Percentiles rank a stretch among this genome's conserved stretches.
Conservation (phyloP, 2,888 invertebrate genomes). For the Acrobasis consociella region DNA sequence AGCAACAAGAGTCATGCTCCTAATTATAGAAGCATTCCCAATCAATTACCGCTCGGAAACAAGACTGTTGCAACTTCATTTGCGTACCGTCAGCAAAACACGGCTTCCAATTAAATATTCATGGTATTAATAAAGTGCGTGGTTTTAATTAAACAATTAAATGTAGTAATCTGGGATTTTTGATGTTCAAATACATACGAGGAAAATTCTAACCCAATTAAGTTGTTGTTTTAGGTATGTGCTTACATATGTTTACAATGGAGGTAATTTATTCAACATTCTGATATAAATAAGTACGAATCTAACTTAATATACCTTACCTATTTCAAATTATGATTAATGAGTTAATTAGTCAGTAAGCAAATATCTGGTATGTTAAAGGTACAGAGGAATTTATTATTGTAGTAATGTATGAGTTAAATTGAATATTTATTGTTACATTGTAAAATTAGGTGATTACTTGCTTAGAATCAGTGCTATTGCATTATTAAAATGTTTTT, state of each 20-base stretch:
- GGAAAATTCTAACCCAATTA: conserved; percentile 10
- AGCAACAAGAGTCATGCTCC: conserved; percentile 73
- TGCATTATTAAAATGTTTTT: no score
- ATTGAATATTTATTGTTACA: background rate
- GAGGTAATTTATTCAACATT: background rate
- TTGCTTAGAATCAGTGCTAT: no score
- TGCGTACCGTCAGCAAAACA: conserved; percentile 59
- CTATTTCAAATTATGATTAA: conserved; percentile 9
- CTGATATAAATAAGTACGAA: background rate
- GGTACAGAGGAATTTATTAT: background rate
- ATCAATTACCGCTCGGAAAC: conserved; percentile 77
- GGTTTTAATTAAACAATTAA: background rate
- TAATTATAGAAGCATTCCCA: conserved; percentile 83
- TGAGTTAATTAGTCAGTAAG: conserved; percentile 14
- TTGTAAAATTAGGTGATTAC: background rate
- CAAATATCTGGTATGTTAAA: background rate
- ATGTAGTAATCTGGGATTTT: conserved; percentile 2
- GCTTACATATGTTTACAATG: background rate
- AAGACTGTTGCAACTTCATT: conserved; percentile 62
- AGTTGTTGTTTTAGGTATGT: background rate
- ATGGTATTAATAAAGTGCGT: conserved; percentile 8
- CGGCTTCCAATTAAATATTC: conserved; percentile 1
- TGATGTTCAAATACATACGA: conserved; percentile 4
- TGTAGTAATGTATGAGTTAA: background rate
- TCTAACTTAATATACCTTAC: conserved; percentile 2